Percentiles rank a stretch among this genome's conserved stretches.
phyloP scores from a whole-genome alignment of 2,888 invertebrate species.

The Microplitis manilae region DNA sequence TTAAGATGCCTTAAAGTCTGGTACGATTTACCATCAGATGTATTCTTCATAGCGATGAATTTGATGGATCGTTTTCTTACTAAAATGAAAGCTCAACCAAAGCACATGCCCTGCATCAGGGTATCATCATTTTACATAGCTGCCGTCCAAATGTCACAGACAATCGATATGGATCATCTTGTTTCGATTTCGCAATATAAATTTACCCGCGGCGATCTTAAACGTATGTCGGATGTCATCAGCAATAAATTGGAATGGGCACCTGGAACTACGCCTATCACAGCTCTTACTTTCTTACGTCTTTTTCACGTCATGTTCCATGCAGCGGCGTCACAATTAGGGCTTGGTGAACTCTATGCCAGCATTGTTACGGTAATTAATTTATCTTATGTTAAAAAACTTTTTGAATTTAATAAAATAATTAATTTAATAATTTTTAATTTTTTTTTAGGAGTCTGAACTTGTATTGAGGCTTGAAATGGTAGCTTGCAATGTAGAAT shows the following conservation, averaged over 20 bases:
- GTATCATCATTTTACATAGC: conserved; percentile 90
- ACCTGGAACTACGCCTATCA: conserved; percentile 75
- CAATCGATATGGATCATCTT: conserved; percentile 79
- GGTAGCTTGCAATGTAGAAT: conserved; percentile 82
- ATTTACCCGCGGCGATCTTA: conserved; percentile 87
- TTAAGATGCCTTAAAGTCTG: conserved; percentile 87
- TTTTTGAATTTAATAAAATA: background rate
- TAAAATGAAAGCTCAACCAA: conserved; percentile 86
- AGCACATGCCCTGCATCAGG: conserved; percentile 90
- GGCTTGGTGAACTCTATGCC: conserved; percentile 73
- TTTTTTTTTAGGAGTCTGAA: conserved; percentile 74
- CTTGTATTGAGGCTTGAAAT: conserved; percentile 82
- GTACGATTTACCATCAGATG: conserved; percentile 86
- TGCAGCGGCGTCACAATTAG: conserved; percentile 74
- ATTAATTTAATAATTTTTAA: conserved; percentile 10
- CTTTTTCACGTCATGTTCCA: conserved; percentile 78
- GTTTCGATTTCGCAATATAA: conserved; percentile 82
- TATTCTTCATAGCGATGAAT: conserved; percentile 84
- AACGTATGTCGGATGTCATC: conserved; percentile 89
- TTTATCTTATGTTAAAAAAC: conserved; percentile 8
- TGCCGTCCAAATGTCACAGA: conserved; percentile 77
- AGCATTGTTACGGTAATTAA: conserved; percentile 73
- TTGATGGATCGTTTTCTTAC: conserved; percentile 87
- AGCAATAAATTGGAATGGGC: conserved; percentile 82
- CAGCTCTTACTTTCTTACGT: conserved; percentile 80